Base-by-base conservation (phyloP, 1,140 invertebrate species). In the Saxidomus purpurata region DNA sequence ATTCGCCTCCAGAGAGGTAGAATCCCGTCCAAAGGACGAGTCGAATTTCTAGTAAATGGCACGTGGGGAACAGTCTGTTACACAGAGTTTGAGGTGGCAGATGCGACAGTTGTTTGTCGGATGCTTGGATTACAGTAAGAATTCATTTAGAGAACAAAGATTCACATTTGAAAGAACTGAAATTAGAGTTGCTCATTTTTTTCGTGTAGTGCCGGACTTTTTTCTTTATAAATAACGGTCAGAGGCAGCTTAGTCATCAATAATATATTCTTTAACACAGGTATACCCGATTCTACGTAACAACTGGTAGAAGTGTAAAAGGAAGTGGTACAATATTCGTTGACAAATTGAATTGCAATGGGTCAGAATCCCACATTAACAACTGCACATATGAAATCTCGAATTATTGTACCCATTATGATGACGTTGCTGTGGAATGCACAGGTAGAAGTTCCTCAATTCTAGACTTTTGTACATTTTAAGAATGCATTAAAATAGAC, bases 401-500 rank as follows among this genome's bases (percentile, higher is more conserved):
- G 15, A 71, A 71, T 28, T 19, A n/a, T 8, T 71, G 67, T 40
- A 71, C 67, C 15, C 67, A 71, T 22, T 28, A 3, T 17, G 34
- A 71, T 40, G 67, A 71, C 38, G 34, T 71, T 3, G 31, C 34
- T 22, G 67, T 71, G 1, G 38, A 8, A 1, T 71, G 67, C 31
- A 71, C 34, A 38, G 67, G 67, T 79, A 79, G 11, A 28, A 63
- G 43, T 47, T 47, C n/a, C n/a, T n/a, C n/a, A n/a, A n/a, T n/a
- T n/a, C n/a, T n/a, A n/a, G n/a, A n/a, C n/a, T n/a, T n/a, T n/a
- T n/a, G n/a, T n/a, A n/a, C n/a, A n/a, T n/a, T n/a, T n/a, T n/a
- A n/a, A n/a, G n/a, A n/a, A n/a, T n/a, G n/a, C n/a, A n/a, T n/a
- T n/a, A n/a, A n/a, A n/a, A n/a, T n/a, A n/a, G n/a, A n/a, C n/a